Evolutionary conservation across 1,140 invertebrate species (phyloP), one percentile per base, ranked within the genome.

Genomic region (Drosophila eugracilis): DNA sequence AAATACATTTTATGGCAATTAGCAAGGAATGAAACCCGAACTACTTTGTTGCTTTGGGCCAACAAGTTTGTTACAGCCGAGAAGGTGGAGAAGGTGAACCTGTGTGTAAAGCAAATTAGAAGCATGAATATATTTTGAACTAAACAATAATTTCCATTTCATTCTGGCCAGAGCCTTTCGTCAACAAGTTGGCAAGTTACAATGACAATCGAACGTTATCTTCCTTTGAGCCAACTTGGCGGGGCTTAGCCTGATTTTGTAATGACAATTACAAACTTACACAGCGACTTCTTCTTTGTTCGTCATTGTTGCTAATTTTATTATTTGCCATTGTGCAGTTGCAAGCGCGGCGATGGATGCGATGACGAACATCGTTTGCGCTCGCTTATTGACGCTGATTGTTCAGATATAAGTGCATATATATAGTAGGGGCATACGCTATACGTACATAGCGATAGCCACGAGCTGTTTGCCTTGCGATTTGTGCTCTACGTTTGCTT

Each of bases 251-350:
- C 45, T 47, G 21, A 63, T 65, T 65, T 47, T 28, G 57, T 65
- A 65, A 65, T 45, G 60, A 21, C 55, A 62, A 65, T 65, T 62
- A 62, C 60, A 62, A 65, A 48, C 60, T 39, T 48, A 41, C 17
- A 17, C 24, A 17, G 28, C 55, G 41, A 26, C 28, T 58, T 58
- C 52, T 57, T 22, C 60, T 65, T 65, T 65, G 60, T 65, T 62
- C 41, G 62, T 70, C 65, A 72, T 72, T 72, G 45, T 59, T 58
- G 44, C 69, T 59, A 72, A 72, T 72, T 72, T 72, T 59, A 72
- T 72, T 59, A 72, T 70, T 69, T 30, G 34, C 45, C 28, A 44
- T 53, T 69, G 66, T 26, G 19, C 45, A 17, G 48, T 19, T 36
- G 45, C 60, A 42, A 47, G n/a, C 21, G 22, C 4, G 5, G 19